Percentiles rank a stretch among this genome's conserved stretches.
Conservation (phyloP, 2,113 vertebrate species). For the Pedetes capensis region DNA sequence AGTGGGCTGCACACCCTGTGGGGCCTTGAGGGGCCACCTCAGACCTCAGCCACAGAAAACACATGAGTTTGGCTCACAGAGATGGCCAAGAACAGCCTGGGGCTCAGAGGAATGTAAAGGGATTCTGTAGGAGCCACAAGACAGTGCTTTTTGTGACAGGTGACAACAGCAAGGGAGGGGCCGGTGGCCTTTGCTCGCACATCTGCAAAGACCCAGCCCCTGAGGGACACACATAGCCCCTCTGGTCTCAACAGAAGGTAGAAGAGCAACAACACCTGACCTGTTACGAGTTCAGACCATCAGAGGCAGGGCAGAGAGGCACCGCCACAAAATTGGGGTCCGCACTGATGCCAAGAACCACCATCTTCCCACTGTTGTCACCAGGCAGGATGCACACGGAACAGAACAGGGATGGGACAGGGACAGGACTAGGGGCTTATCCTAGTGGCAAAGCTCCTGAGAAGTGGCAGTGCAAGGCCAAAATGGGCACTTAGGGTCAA, state of each 20-base stretch:
- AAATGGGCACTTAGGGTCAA: neutral
- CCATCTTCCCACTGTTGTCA: neutral
- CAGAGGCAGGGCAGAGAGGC: accelerated
- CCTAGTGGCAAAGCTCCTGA: neutral
- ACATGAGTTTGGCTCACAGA: too few relatives aligned
- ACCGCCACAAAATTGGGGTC: neutral
- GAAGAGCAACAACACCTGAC: neutral
- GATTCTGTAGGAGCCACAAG: neutral
- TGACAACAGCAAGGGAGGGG: neutral
- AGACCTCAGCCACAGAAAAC: neutral
- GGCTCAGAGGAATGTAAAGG: neutral
- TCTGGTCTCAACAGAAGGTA: neutral
- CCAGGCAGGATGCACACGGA: neutral
- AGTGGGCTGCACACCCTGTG: neutral
- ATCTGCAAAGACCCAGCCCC: neutral
- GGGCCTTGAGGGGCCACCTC: neutral
- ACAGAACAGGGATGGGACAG: accelerated
- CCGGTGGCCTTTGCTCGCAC: neutral
- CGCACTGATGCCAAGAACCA: neutral
- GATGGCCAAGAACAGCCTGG: neutral
- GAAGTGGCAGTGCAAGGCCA: neutral
- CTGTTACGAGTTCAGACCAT: too few relatives aligned
- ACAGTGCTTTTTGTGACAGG: neutral
- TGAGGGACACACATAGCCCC: neutral
- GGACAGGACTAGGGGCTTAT: neutral